Evolutionary conservation across 1,140 invertebrate genomes (phyloP), one percentile per base, ranked within the genome.

Genomic region (Chelonus insularis): DNA sequence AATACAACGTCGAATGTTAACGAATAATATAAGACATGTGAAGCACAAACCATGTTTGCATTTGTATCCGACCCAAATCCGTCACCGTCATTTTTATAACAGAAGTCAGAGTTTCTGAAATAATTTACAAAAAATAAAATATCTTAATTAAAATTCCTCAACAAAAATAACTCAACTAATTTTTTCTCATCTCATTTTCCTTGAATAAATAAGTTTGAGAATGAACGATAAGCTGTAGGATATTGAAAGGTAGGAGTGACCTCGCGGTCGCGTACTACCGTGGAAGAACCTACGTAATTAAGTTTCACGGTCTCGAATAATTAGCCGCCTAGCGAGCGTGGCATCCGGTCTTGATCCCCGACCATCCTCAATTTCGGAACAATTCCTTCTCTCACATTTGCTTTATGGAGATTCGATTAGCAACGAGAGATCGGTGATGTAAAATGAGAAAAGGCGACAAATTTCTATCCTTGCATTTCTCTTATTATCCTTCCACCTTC

Each of bases 301-400:
- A 72, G 68, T 71, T 72, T 47, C 61, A 60, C 67, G 62, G 55
- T 67, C 63, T 57, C 63, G 68, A 70, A 68, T 72, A 72, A 73
- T 73, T 73, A 72, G 57, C 69, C 56, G 71, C 57, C 71, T 64
- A 52, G 64, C 67, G 60, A 69, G 68, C 67, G 68, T 71, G 64
- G 69, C 69, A 70, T 73, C 69, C 71, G 69, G 68, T 61, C 55
- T 60, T 9, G 11, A 63, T 64, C 64, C 68, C 68, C 45, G 59
- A 68, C 66, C 62, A 71, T 65, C 60, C 57, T 71, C 62, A 66
- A 67, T 70, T 70, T 67, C 59, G 64, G 16, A 16, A 39, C 50
- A 63, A 63, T 66, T 51, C 56, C 48, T 7, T 45, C 21, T 32
- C 21, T 54, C 20, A 7, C 21, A 18, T 43, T 39, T 29, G n/a